Evolutionary conservation across 2,797 vertebrate species (phyloP).

Genomic region (Scolopax bukidnonensis): DNA sequence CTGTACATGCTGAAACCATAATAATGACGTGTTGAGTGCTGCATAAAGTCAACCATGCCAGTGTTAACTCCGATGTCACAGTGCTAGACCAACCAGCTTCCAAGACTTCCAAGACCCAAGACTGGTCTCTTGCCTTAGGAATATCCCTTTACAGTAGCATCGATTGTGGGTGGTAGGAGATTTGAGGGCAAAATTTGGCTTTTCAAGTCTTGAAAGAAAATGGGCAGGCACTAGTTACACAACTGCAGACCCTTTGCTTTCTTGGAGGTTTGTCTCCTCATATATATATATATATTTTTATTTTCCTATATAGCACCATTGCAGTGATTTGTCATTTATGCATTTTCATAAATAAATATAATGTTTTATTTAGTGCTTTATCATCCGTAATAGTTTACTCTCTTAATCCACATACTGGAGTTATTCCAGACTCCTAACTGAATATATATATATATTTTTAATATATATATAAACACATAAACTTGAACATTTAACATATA

Average conservation of each 20-base stretch:
- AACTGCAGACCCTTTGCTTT: constrained; percentile 1
- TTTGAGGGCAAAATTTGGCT: background rate
- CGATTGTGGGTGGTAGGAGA: background rate
- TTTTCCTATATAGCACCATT: constrained; percentile 1
- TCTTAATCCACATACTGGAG: constrained; percentile 73
- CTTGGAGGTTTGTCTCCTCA: constrained; percentile 22
- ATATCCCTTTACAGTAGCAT: background rate
- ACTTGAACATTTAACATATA: constrained; percentile 67
- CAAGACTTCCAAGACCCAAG: background rate
- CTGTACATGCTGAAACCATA: background rate
- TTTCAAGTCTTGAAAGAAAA: constrained; percentile 14
- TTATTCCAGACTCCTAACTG: constrained; percentile 67
- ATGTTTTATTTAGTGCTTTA: constrained; percentile 74
- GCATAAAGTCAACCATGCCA: background rate
- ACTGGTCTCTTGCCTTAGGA: background rate
- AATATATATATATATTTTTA: constrained; percentile 59
- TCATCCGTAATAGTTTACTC: constrained; percentile 71
- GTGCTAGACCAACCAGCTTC: background rate
- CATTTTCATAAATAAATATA: constrained; percentile 79
- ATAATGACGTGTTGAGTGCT: background rate
- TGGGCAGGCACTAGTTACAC: background rate
- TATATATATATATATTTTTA: background rate
- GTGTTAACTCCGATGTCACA: background rate
- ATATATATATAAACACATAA: constrained; percentile 56
- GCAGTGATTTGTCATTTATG: constrained; percentile 55